These are phyloP conservation scores for Bos taurus DNA, from an alignment of 2,113 vertebrate species.

Conservation along the genomic window ARS-UCD2.0 NC_037333.1:55315501-55316000, in stretches of 20 bases:
- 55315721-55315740: constrained; percentile 46
- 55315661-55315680: constrained; percentile 75
- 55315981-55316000: constrained; percentile 6
- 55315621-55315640: constrained; percentile 83
- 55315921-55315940: constrained; percentile 6
- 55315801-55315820: constrained; percentile 40
- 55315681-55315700: constrained; percentile 62
- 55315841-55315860: constrained; percentile 23
- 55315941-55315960: neutral
- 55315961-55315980: neutral
- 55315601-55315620: constrained; percentile 80
- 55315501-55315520: constrained; percentile 83
- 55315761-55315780: neutral
- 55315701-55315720: constrained; percentile 57
- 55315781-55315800: constrained; percentile 28
- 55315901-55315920: constrained; percentile 36
- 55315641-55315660: constrained; percentile 69
- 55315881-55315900: neutral
- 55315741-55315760: constrained; percentile 19
- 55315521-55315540: constrained; percentile 90
- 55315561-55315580: constrained; percentile 83
- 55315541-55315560: constrained; percentile 85
- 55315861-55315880: neutral
- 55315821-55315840: neutral
- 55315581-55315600: constrained; percentile 82